Base-by-base conservation (phyloP, 1,140 invertebrate species). In the Ceratina japonica region DNA sequence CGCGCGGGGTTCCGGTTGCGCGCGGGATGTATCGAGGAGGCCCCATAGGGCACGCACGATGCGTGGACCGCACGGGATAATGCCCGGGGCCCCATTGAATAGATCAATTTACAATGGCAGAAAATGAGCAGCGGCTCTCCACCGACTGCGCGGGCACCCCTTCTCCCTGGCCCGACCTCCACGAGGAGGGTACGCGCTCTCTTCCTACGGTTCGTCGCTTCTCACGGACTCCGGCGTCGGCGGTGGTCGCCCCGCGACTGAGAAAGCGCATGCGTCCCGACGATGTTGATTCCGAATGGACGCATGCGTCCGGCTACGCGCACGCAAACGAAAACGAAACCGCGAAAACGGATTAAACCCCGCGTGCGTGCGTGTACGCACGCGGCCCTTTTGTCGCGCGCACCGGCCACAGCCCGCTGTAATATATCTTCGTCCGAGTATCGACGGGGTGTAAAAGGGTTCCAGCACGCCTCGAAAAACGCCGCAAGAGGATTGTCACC, bases 91-190 rank as follows among this genome's bases (percentile, higher is more conserved):
- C 86, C 90, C 89, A 90, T 88, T 90, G 87, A 91, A 91, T 90
- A 91, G 89, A 91, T 91, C 91, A 90, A 91, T 91, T 91, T 91
- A 91, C 90, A 91, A 91, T 91, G 89, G 87, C 85, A 87, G 86
- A 87, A 91, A 91, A 91, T 89, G 90, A 91, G 89, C 90, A 91
- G 87, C 76, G 5, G 59, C 72, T 79, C 75, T 79, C 61, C 75
- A 58, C 56, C 79, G 69, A 59, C 75, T 52, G 31, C 22, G n/a
- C 2, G 24, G 24, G 56, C 58, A 79, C 54, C 80, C 71, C 66
- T n/a, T n/a, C n/a, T n/a, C n/a, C n/a, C n/a, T n/a, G n/a, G n/a
- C n/a, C n/a, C n/a, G n/a, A n/a, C 65, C 65, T 65, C 65, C 61
- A 51, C 37, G 37, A 44, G 37, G 37, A 44, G 37, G 37, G 37